Evolutionary conservation across 30 jellyfish, hydroid and myxozoan genomes (phyloP).

Genomic region (Morbakka virulenta): DNA sequence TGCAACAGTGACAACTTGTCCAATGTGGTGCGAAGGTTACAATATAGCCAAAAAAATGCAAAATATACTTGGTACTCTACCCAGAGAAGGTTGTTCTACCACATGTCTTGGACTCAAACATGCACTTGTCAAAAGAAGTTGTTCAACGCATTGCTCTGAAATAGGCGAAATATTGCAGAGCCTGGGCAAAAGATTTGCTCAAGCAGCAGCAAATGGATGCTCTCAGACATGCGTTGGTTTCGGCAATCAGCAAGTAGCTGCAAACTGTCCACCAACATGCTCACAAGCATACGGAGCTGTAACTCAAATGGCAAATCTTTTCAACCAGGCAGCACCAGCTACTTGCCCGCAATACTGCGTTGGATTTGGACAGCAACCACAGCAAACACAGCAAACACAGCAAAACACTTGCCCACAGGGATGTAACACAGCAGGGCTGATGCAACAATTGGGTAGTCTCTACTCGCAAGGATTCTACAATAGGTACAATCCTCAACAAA

Average conservation of each 20-base stretch:
- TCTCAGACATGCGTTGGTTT: neutral
- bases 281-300: neutral
- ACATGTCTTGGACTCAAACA: neutral
- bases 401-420: conserved; percentile 44
- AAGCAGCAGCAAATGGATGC: neutral
- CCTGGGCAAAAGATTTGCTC: neutral
- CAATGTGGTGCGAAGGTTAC: neutral
- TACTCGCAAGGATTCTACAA: neutral
- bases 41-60: neutral
- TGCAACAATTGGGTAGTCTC: conserved; percentile 3
- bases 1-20: neutral
- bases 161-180: neutral
- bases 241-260: neutral
- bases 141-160: neutral
- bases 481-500: neutral
- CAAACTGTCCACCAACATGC: neutral
- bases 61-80: neutral
- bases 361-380: neutral
- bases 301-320: neutral
- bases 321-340: conserved; percentile 6
- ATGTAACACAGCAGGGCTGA: conserved; percentile 26
- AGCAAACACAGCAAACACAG: neutral
- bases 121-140: neutral
- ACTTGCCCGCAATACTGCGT: conserved; percentile 6
- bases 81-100: neutral